Conservation (phyloP, 2,113 vertebrate genomes). For the Trogon melanurus region DNA sequence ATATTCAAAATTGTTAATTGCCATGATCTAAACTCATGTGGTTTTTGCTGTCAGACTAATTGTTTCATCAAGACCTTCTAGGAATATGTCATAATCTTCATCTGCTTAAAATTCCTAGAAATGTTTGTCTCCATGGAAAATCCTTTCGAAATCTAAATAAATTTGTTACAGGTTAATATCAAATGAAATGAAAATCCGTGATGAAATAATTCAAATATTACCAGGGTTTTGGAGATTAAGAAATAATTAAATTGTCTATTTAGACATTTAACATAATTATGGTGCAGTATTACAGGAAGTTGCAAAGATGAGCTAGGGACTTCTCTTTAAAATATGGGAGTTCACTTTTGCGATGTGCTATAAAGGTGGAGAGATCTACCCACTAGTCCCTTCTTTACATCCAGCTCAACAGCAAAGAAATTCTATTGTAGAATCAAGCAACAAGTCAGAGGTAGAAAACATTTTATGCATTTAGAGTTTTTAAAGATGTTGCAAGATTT, state of each 20-base stretch:
- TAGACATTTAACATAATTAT: neutral
- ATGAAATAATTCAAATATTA: neutral
- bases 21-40: neutral
- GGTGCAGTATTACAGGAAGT: conserved; percentile 21
- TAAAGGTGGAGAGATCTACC: neutral
- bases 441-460: neutral
- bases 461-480: neutral
- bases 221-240: neutral
- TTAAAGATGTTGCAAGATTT: neutral
- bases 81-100: neutral
- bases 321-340: neutral
- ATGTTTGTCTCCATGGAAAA: neutral
- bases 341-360: neutral
- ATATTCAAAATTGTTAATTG: neutral
- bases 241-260: neutral
- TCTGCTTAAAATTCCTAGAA: neutral
- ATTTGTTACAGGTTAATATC: neutral
- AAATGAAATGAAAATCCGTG: neutral
- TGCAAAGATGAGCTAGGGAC: neutral
- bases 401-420: neutral
- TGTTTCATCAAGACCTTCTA: neutral
- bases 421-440: neutral
- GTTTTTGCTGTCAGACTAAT: neutral
- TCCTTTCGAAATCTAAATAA: neutral
- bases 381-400: neutral